Conservation (phyloP, 2,113 vertebrate species). For the Herpetotheres cachinnans region DNA sequence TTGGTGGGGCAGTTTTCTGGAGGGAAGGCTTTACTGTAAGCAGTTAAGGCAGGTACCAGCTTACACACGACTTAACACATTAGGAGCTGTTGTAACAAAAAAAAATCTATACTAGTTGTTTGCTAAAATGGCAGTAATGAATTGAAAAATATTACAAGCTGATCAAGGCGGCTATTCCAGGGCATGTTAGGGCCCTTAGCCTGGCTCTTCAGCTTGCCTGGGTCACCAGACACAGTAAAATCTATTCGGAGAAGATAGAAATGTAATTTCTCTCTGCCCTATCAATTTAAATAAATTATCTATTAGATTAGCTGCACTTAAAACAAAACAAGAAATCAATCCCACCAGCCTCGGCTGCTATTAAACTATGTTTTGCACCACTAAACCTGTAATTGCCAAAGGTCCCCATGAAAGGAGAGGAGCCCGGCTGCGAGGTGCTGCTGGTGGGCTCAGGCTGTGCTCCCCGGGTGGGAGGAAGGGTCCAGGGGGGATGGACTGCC, state of each 20-base stretch:
- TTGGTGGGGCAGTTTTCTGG: not conserved
- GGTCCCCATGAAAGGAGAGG: not conserved
- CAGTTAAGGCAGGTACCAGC: not conserved
- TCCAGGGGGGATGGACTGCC: rapidly evolving
- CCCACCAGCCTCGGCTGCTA: not conserved
- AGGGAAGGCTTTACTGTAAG: not conserved
- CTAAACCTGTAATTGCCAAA: not conserved
- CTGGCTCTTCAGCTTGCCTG: not conserved
- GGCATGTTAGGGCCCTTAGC: not conserved
- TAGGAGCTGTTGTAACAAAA: not conserved
- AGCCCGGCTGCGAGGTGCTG: not conserved
- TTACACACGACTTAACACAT: not conserved
- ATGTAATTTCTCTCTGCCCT: not conserved
- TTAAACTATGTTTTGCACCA: not conserved
- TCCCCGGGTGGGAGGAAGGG: not conserved
- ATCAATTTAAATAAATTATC: conserved; percentile 61
- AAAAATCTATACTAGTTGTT: not conserved
- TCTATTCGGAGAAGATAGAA: not conserved
- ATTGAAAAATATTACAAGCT: not conserved
- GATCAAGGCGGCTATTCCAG: not conserved
- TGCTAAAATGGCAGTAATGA: not conserved
- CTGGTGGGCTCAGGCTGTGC: not conserved
- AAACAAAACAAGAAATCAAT: conserved; percentile 52
- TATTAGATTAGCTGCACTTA: conserved; percentile 54
- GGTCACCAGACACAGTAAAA: not conserved